Evolutionary conservation across 2,113 vertebrate genomes (phyloP).

Genomic region (Ursus arctos): DNA sequence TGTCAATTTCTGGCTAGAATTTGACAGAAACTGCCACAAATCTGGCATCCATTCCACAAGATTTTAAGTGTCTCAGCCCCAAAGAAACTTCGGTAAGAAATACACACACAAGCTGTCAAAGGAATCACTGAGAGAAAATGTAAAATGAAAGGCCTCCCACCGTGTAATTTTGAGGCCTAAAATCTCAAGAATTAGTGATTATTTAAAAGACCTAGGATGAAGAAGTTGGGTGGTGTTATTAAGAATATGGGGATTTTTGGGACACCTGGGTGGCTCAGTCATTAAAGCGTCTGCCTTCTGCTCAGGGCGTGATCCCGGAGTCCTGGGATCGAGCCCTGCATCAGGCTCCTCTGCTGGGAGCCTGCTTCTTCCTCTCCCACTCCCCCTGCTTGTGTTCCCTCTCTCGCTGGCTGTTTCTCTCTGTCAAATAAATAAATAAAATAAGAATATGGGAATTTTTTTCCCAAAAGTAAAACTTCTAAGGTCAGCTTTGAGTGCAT

Average conservation of each 20-base stretch:
- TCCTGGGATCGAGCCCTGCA: too few species aligned
- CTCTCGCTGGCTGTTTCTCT: too few species aligned
- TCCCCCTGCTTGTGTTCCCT: too few species aligned
- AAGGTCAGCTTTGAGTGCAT: background rate
- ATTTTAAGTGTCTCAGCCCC: background rate
- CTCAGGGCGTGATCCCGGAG: too few species aligned
- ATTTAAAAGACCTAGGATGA: background rate
- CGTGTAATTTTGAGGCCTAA: background rate
- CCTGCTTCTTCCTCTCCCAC: too few species aligned
- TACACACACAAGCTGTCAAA: background rate
- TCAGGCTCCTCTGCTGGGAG: too few species aligned
- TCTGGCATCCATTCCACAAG: background rate
- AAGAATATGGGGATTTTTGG: background rate
- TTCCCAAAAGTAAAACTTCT: background rate
- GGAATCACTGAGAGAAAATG: background rate
- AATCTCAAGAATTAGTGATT: background rate
- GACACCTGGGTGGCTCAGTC: too few species aligned
- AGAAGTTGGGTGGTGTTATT: background rate
- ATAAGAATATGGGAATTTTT: background rate
- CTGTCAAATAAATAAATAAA: too few species aligned
- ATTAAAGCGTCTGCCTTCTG: too few species aligned
- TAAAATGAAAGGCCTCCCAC: background rate
- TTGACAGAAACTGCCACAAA: background rate
- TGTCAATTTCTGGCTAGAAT: background rate
- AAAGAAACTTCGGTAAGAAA: slow-evolving; percentile 19